These are phyloP conservation scores for Passer montanus DNA, from an alignment of 2,113 vertebrate species.

Conservation along the genomic window DNA sequence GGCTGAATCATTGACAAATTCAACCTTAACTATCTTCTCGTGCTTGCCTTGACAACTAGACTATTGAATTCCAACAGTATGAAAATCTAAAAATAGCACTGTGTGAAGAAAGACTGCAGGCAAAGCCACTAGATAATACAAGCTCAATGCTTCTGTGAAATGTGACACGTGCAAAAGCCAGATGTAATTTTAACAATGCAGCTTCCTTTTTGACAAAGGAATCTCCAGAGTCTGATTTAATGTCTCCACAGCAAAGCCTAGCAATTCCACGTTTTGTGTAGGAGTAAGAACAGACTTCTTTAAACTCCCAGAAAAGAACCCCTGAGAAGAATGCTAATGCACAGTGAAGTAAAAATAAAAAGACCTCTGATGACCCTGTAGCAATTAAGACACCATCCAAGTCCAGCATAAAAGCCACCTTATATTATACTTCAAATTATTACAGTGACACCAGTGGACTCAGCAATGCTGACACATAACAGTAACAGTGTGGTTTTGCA, in stretches of 20 bases:
- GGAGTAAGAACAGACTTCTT: constrained; percentile 61
- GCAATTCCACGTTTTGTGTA: constrained; percentile 61
- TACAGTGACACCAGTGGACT: background rate
- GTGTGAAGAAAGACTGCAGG: constrained; percentile 45
- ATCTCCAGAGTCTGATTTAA: constrained; percentile 63
- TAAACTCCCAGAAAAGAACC: constrained; percentile 10
- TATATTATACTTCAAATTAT: background rate
- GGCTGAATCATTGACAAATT: constrained; percentile 72
- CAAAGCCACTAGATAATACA: constrained; percentile 47
- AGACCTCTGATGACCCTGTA: constrained; percentile 15
- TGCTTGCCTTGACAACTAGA: constrained; percentile 65
- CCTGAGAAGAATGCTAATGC: constrained; percentile 53
- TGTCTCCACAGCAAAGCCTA: constrained; percentile 53
- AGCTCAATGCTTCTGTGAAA: constrained; percentile 50
- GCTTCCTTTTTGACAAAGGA: constrained; percentile 50
- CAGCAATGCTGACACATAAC: background rate
- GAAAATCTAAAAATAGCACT: constrained; percentile 69
- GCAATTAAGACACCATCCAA: constrained; percentile 46
- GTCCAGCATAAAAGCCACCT: background rate
- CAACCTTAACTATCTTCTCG: constrained; percentile 37
- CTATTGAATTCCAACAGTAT: constrained; percentile 60
- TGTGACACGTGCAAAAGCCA: constrained; percentile 57
- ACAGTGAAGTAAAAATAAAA: background rate
- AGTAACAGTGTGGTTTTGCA: background rate
- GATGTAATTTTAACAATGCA: constrained; percentile 60